Evolutionary conservation across 2,113 vertebrate species (phyloP).

Genomic region (Eupsittula cactorum): DNA sequence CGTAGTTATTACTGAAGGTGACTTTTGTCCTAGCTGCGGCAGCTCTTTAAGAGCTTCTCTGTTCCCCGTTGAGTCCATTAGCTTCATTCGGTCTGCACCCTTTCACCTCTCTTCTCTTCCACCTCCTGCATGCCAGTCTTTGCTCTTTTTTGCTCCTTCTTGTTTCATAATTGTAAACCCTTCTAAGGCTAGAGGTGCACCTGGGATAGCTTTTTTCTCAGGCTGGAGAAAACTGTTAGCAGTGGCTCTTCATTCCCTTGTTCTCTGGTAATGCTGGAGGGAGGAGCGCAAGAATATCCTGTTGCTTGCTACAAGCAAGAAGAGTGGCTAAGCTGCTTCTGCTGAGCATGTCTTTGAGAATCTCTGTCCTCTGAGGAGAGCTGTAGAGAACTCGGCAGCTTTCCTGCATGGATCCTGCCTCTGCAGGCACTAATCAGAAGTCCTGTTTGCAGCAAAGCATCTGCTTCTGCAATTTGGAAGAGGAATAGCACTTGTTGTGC

Average conservation of each 20-base stretch:
- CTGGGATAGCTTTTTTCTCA: neutral
- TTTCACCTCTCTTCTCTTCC: neutral
- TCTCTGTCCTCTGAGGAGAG: neutral
- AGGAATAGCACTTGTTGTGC: neutral
- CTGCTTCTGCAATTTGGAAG: constrained; percentile 1
- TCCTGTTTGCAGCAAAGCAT: neutral
- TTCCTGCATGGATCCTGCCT: neutral
- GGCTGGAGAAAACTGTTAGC: neutral
- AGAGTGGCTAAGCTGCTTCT: neutral
- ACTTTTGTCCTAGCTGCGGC: constrained; percentile 28
- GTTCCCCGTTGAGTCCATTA: neutral
- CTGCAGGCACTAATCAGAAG: neutral
- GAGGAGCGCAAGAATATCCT: neutral
- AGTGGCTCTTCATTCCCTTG: neutral
- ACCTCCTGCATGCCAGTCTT: neutral
- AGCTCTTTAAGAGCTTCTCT: neutral
- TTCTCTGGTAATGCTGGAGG: neutral
- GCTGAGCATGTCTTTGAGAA: neutral
- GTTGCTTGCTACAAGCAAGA: neutral
- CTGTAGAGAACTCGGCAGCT: neutral
- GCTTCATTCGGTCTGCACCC: neutral
- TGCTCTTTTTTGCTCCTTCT: neutral
- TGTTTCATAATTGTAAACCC: neutral
- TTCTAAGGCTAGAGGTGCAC: neutral
- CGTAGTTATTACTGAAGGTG: constrained; percentile 27